phyloP scores from a whole-genome alignment of 2,797 vertebrate genomes.

The Gambelia wislizenii region DNA sequence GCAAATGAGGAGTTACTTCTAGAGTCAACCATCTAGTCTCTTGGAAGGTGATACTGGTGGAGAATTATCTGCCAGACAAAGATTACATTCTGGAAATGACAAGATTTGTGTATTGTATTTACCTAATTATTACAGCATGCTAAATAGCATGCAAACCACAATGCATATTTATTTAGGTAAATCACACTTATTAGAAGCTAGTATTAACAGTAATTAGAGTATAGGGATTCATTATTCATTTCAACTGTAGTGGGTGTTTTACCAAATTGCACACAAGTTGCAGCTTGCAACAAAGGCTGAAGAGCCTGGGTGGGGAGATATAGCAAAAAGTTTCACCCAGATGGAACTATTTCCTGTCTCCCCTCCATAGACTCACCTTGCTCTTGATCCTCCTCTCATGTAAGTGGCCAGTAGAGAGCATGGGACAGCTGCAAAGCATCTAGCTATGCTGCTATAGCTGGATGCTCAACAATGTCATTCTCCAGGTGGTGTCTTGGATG shows the following conservation, averaged over 20 bases:
- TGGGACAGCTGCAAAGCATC: too few species aligned
- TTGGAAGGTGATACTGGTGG: slow-evolving; percentile 30
- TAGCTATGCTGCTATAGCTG: too few species aligned
- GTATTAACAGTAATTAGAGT: slow-evolving; percentile 6
- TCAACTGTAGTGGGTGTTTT: not conserved
- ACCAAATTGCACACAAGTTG: not conserved
- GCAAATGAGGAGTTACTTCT: slow-evolving; percentile 12
- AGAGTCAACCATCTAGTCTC: slow-evolving; percentile 19
- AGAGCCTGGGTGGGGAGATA: too few species aligned
- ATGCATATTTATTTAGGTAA: slow-evolving; percentile 35
- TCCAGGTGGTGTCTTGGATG: too few species aligned
- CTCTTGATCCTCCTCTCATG: too few species aligned
- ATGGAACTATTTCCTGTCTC: too few species aligned
- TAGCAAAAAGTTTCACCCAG: too few species aligned
- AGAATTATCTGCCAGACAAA: slow-evolving; percentile 15
- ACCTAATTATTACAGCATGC: slow-evolving; percentile 6
- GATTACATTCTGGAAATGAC: slow-evolving; percentile 22
- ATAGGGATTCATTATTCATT: slow-evolving; percentile 35
- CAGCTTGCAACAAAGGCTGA: not conserved
- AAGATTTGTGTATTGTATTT: slow-evolving; percentile 37
- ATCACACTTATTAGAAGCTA: slow-evolving; percentile 8
- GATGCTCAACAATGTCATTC: too few species aligned
- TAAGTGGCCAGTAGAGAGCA: too few species aligned
- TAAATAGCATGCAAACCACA: slow-evolving; percentile 21
- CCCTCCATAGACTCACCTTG: too few species aligned